Evolutionary conservation across 2,888 invertebrate species (phyloP).

Genomic region (Phanerotoma sp.): DNA sequence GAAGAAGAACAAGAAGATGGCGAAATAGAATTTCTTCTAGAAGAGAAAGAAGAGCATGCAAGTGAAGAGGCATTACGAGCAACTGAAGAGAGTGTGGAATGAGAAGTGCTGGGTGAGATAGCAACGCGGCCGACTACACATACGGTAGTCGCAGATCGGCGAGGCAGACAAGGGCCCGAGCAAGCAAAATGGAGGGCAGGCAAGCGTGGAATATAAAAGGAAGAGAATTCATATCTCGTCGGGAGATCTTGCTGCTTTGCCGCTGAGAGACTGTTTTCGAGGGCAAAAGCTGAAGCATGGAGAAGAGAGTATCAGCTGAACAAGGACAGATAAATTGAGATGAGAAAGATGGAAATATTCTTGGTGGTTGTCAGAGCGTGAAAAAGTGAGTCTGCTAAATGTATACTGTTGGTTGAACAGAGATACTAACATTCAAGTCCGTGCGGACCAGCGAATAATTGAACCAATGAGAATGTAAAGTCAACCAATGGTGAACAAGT

Average conservation of each 20-base stretch:
- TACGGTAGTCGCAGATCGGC: conserved; percentile 57
- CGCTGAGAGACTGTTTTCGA: conserved; percentile 56
- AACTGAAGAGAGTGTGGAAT: conserved; percentile 26
- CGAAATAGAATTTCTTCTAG: too few relatives aligned
- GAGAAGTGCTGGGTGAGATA: conserved; percentile 42
- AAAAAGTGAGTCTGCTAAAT: conserved; percentile 12
- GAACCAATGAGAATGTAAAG: conserved; percentile 26
- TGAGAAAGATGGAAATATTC: too few relatives aligned
- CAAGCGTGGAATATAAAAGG: conserved; percentile 58
- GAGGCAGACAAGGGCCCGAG: conserved; percentile 55
- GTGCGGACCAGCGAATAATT: conserved; percentile 31
- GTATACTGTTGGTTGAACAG: conserved; percentile 2
- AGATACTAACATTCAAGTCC: conserved; percentile 28
- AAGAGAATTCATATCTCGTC: conserved; percentile 57
- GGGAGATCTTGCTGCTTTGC: conserved; percentile 55
- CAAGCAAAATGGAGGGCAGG: conserved; percentile 56
- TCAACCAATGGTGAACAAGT: conserved; percentile 21
- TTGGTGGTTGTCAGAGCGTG: conserved; percentile 5
- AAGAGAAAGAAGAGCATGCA: conserved; percentile 18
- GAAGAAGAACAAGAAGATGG: too few relatives aligned
- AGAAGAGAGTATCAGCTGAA: conserved; percentile 18
- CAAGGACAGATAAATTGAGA: too few relatives aligned
- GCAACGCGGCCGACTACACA: conserved; percentile 45
- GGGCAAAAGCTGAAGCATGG: conserved; percentile 32
- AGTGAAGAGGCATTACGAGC: conserved; percentile 22